A percentile compares a stretch with the other conserved stretches of the same genome.
These are phyloP conservation scores for Pomatorhinus ruficollis DNA, from an alignment of 2,113 vertebrate species.

Conservation along the genomic window DNA sequence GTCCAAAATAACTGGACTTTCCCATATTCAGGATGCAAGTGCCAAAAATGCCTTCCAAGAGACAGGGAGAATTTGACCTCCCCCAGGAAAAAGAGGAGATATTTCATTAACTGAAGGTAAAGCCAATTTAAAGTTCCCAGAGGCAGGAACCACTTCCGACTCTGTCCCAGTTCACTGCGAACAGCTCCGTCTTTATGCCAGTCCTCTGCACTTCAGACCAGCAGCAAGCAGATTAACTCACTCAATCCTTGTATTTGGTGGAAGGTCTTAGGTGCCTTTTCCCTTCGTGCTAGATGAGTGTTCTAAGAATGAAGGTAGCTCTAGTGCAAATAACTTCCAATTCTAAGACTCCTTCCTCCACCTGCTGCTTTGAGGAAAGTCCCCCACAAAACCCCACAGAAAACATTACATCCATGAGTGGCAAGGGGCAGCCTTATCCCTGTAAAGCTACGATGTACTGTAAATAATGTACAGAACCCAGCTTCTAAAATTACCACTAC, in stretches of 20 bases:
- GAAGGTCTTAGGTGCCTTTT: neutral
- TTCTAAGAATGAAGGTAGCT: neutral
- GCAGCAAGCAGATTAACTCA: neutral
- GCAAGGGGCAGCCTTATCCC: neutral
- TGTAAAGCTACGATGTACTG: constrained; percentile 29
- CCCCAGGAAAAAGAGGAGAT: neutral
- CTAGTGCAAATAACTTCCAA: neutral
- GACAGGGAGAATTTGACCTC: neutral
- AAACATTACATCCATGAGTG: neutral
- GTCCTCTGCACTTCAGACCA: neutral
- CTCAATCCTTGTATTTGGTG: neutral
- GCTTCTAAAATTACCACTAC: constrained; percentile 60
- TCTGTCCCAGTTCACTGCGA: neutral
- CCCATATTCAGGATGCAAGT: neutral
- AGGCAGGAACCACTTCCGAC: neutral
- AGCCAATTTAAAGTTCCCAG: neutral
- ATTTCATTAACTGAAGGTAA: neutral
- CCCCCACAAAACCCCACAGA: neutral
- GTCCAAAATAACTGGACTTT: neutral
- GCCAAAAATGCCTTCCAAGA: neutral
- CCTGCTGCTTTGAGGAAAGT: neutral
- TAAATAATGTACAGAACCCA: constrained; percentile 61
- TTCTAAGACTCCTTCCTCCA: neutral
- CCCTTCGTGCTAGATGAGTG: accelerated
- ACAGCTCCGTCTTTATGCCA: neutral